Evolutionary conservation across 2,888 invertebrate genomes (phyloP).

Genomic region (Ophion slaviceki): DNA sequence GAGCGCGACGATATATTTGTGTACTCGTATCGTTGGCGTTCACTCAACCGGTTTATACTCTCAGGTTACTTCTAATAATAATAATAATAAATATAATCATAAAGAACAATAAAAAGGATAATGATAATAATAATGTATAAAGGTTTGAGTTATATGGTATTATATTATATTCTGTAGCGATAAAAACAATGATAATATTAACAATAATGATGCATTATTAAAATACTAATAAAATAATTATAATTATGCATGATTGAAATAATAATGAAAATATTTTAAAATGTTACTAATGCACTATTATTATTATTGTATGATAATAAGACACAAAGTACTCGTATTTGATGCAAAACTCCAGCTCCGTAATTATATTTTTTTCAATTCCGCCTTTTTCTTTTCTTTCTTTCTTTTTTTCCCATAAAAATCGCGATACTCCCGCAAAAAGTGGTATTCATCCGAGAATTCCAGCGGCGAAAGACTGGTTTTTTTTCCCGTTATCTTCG

Average conservation of each 20-base stretch:
- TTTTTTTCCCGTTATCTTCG: background rate
- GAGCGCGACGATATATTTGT: conserved; percentile 34
- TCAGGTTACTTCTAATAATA: conserved; percentile 25
- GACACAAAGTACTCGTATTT: background rate
- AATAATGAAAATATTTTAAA: background rate
- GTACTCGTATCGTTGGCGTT: conserved; percentile 39
- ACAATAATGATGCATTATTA: no score
- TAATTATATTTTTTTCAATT: background rate
- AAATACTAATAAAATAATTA: no score
- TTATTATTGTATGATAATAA: background rate
- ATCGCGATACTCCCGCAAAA: background rate
- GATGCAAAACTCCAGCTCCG: background rate
- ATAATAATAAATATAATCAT: conserved; percentile 15
- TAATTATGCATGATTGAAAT: no score
- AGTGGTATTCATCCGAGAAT: background rate
- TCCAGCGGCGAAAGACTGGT: background rate
- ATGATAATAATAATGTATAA: no score
- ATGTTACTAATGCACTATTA: background rate
- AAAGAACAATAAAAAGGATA: background rate
- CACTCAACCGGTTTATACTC: conserved; percentile 26
- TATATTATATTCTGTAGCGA: no score
- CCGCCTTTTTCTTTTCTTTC: background rate
- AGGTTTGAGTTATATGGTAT: no score
- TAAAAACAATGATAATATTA: no score
- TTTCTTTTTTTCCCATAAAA: background rate